Evolutionary conservation across 2,113 vertebrate species (phyloP), one percentile per base, ranked within the genome.

Genomic region (Nesoenas mayeri): DNA sequence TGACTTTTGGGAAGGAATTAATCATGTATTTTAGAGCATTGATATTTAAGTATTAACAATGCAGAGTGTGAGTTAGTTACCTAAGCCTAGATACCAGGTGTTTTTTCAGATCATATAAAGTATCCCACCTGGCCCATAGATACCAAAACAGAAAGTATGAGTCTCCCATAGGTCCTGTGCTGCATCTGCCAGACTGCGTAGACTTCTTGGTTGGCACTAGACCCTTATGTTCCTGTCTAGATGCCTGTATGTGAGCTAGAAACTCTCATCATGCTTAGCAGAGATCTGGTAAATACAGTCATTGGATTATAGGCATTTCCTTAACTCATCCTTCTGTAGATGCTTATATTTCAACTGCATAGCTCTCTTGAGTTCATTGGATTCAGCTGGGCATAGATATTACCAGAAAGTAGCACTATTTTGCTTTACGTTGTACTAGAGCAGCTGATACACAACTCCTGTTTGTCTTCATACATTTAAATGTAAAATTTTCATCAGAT

Each of bases 331-430:
- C 0, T 7, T 54, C 14, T 11, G 42, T 47, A 62, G 48, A 47
- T 38, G 11, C 2, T 61, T 38, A 1, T n/a, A 62, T 58, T 91
- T 70, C 25, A 64, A 40, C 21, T 15, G 11, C 0, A 0, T 20
- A 56, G 12, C 12, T 80, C 34, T 40, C 51, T 70, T 47, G 47
- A 77, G 28, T 32, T n/a, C 12, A 14, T 10, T 70, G 36, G 31
- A 62, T 44, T 78, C n/a, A 61, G 21, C 0, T 40, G 26, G 70
- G 40, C 10, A 40, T 18, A 70, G 22, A 44, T 65, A 4, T 38
- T 73, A 47, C 13, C 40, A 66, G n/a, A 80, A n/a, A n/a, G 11
- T 15, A 62, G 5, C 2, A 29, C 12, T 89, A 16, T 48, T 91
- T 62, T 74, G 13, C 22, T 80, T 81, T 74, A 47, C 4, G 1